These are phyloP conservation scores for Drosophila ezoana DNA, from an alignment of 2,888 invertebrate species.

Conservation along the genomic window DNA sequence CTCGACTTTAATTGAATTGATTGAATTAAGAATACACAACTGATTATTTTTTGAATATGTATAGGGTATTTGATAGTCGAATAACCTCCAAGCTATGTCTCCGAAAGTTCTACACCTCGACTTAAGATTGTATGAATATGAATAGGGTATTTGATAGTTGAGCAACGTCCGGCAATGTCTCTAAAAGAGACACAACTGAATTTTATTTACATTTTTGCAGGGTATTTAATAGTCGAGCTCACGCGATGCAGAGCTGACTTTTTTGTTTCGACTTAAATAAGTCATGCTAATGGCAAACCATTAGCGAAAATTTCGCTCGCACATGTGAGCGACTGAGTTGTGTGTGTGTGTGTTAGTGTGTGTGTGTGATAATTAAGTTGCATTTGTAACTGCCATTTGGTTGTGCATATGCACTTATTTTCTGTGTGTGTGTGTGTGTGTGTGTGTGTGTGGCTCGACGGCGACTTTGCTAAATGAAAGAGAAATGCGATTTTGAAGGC, in stretches of 20 bases:
- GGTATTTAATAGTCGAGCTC: slow-evolving; percentile 3
- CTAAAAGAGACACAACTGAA: too few species aligned
- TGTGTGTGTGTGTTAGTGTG: slow-evolving; percentile 11
- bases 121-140: too few species aligned
- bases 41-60: too few species aligned
- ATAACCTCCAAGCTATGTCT: too few species aligned
- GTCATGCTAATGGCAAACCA: slow-evolving; percentile 80
- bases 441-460: slow-evolving; percentile 21
- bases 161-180: too few species aligned
- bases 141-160: too few species aligned
- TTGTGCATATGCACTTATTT: slow-evolving; percentile 47
- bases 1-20: too few species aligned
- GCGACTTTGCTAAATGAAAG: slow-evolving; percentile 60
- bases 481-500: slow-evolving; percentile 78
- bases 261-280: slow-evolving; percentile 69
- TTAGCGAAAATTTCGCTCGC: slow-evolving; percentile 70
- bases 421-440: slow-evolving; percentile 20
- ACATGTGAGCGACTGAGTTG: slow-evolving; percentile 17
- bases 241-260: not conserved
- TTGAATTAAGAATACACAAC: too few species aligned
- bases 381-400: slow-evolving; percentile 56
- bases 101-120: too few species aligned
- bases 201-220: not conserved
- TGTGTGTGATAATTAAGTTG: slow-evolving; percentile 71
- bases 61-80: too few species aligned